Base-by-base conservation (phyloP, 2,113 vertebrate genomes). In the Pyxicephalus adspersus region DNA sequence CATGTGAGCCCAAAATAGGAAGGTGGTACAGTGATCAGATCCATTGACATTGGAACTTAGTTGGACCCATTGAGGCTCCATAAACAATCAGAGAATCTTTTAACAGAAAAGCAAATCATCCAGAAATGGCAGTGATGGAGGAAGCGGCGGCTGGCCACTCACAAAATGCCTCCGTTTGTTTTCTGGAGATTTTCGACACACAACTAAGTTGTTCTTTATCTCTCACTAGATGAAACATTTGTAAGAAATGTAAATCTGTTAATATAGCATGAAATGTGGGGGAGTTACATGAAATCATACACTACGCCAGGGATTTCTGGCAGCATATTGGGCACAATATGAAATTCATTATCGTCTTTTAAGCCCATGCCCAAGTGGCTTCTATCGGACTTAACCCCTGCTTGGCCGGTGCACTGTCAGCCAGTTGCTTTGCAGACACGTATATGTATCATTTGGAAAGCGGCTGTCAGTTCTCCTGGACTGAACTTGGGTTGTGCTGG, bases 351-450 rank as follows among this genome's bases (percentile, higher is more conserved):
- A 63, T 45, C 26, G 25, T 17, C 54, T 76, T 26, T 20, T 22
- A 6, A 25, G 19, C 19, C n/a, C 15, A 57, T 58, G 58, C 78
- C 78, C 57, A 71, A 71, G 57, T 34, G 57, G 15, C 57, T 34
- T 71, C 68, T 80, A 57, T 51, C 20, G 52, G 28, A 28, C 57
- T 72, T 71, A 72, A 80, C 66, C 45, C 25, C 19, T 22, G 19
- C 28, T 9, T n/a, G 57, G 76, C 76, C 29, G 54, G 78, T 31
- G 20, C 51, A 84, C 2, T 86, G 85, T 83, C 84, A 88, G 77
- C 86, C 86, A 84, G 78, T 85, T 85, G 84, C 73, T 68, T 86
- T 84, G 73, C 86, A 90, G 84, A 71, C 83, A 66, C 80, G 73
- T 68, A 77, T 70, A 81, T 76, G 58, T 70, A 68, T 83, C 34